Base-by-base conservation (phyloP, 2,113 vertebrate species). In the Microtus oregoni region DNA sequence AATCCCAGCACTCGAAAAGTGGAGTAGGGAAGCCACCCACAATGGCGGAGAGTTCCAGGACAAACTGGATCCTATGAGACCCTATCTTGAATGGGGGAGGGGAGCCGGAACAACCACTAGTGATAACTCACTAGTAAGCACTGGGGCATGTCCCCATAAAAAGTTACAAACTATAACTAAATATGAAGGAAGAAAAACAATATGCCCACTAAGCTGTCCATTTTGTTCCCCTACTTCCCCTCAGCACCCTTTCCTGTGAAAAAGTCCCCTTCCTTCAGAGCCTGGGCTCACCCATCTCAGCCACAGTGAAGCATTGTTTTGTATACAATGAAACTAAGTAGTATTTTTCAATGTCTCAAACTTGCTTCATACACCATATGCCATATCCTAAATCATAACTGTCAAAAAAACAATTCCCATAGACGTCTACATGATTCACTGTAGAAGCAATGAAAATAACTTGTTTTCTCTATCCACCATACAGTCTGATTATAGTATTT, bases 391-490 rank as follows among this genome's bases (percentile, higher is more conserved):
- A 95, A 65, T 65, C 12, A 77, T 91, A 63, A n/a, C 50, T 81
- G 35, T n/a, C 93, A 78, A 83, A 68, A 88, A 89, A 77, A 75
- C n/a, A 75, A 90, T 61, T 96, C 58, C 87, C 86, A 81, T 15
- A 76, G 86, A 90, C 24, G 2, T 63, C 68, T 41, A 94, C 44
- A 81, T 1, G 7, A 28, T 89, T 90, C 61, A 92, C 0, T 28
- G 20, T 28, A 67, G 4, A 91, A 70, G 14, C 61, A 87, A 90
- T 28, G 86, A 85, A 83, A 70, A 92, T 50, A n/a, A 70, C 52
- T 72, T 52, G 72, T 92, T 86, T 92, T 50, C 70, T 30, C 15
- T 47, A 70, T 47, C 30, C 50, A 5, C 63, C 32, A 30, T 68
- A 52, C 1, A 26, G 44, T 89, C 68, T 30, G 13, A 93, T 73